phyloP scores from a whole-genome alignment of 2,797 vertebrate genomes.

The Danio choprae region DNA sequence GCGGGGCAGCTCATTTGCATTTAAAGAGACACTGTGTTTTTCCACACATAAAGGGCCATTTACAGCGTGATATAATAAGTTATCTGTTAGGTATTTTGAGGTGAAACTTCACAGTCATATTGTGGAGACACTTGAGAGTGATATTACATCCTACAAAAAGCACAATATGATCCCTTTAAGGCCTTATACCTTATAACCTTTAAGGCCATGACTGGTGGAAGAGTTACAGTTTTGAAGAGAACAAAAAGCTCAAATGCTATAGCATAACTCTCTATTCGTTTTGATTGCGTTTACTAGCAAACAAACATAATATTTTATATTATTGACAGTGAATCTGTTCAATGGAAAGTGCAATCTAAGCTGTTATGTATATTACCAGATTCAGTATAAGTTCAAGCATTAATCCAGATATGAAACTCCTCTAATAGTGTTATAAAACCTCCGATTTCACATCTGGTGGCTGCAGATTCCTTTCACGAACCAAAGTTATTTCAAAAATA shows the following conservation, averaged over 20 bases:
- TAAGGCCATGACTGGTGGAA: neutral
- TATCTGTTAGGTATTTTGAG: too few species aligned
- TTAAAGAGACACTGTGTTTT: too few species aligned
- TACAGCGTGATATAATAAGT: too few species aligned
- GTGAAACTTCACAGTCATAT: too few species aligned
- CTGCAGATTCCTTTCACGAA: slow-evolving; percentile 9
- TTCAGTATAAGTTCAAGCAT: neutral
- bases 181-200: too few species aligned
- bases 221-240: neutral
- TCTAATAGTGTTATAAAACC: slow-evolving; percentile 5
- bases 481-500: slow-evolving; percentile 53
- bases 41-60: too few species aligned
- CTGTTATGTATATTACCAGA: neutral
- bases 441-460: slow-evolving; percentile 5
- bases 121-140: too few species aligned
- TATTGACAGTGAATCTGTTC: neutral
- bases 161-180: too few species aligned
- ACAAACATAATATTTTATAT: neutral
- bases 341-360: neutral
- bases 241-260: neutral
- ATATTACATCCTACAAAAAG: too few species aligned
- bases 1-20: too few species aligned
- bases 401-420: slow-evolving; percentile 7
- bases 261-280: neutral
- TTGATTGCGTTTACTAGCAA: neutral